Base-by-base conservation (phyloP, 2,888 invertebrate species). In the Pollenia amentaria region DNA sequence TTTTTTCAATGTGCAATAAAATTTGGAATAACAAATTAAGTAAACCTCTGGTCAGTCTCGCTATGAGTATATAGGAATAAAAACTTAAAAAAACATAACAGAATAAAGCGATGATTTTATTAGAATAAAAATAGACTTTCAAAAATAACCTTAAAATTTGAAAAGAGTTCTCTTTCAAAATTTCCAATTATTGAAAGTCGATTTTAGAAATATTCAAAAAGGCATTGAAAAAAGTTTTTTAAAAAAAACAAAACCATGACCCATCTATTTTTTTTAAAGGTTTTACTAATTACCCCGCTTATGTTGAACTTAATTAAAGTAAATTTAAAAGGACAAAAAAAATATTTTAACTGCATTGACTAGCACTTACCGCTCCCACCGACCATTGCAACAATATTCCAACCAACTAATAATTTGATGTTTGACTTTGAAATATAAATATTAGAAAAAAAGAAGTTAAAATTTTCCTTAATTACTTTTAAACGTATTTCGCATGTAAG, bases 381-480 rank as follows among this genome's bases (percentile, higher is more conserved):
- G 44, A 16, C 53, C 11, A 40, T 21, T 44, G 53, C 67, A 51
- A 57, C 18, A 48, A 44, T 46, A 29, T 29, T 40, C 4, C 1
- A 51, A 21, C 10, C 1, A 51, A 46, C n/a, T 29, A 29, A 57
- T 6, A 57, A 1, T 70, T 65, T 69, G 62, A 64, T 81, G 60
- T 79, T 88, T 87, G 81, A 88, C 84, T 88, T 88, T 88, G 81
- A 88, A 88, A 89, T 84, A 77, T 42, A 42, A 60, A 40, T 16
- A 38, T 51, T 53, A n/a, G 21, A 73, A 60, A 60, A 88, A 86
- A 51, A 76, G 16, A 48, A 29, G 6, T 60, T 48, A 48, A 70
- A 80, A 65, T 69, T 89, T 89, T 89, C 88, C 89, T 89, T 87
- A 88, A 88, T 87, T 90, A 89, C 88, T 89, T 85, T 89, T 90